Conservation (phyloP, 2,888 invertebrate genomes). For the Artemia sinica region DNA sequence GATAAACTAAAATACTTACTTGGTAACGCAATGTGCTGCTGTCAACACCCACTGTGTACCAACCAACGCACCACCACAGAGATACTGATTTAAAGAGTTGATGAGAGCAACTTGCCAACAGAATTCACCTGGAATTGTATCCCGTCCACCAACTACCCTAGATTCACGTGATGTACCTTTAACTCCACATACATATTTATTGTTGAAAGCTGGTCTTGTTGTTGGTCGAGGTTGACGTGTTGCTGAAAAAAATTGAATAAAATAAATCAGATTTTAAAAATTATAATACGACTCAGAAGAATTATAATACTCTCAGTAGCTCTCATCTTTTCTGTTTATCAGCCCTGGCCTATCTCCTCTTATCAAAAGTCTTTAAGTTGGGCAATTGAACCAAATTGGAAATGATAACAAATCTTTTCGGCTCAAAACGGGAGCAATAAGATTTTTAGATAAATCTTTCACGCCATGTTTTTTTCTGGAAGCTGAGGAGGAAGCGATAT, state of each 20-base stretch:
- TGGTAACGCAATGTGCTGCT: slow-evolving; percentile 82
- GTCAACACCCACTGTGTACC: slow-evolving; percentile 86
- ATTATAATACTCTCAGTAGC: neutral
- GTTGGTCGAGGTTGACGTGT: slow-evolving; percentile 32
- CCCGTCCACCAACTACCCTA: slow-evolving; percentile 72
- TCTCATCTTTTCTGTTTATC: neutral
- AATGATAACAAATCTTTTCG: too few relatives aligned
- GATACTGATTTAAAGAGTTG: slow-evolving; percentile 78
- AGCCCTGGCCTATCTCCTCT: neutral
- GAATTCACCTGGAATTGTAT: slow-evolving; percentile 80
- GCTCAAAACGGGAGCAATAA: too few relatives aligned
- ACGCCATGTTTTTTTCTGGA: too few relatives aligned
- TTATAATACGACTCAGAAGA: too few relatives aligned
- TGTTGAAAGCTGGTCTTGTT: slow-evolving; percentile 52
- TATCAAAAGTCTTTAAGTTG: too few relatives aligned
- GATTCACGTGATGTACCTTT: slow-evolving; percentile 51
- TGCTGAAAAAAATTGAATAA: slow-evolving; percentile 10
- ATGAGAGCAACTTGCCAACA: slow-evolving; percentile 88
- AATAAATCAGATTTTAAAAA: neutral
- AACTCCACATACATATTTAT: slow-evolving; percentile 79
- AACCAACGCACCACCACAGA: slow-evolving; percentile 79
- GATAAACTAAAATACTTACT: slow-evolving; percentile 41
- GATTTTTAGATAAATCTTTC: too few relatives aligned
- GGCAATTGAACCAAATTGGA: too few relatives aligned
- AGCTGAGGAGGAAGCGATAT: too few relatives aligned